These are phyloP conservation scores for Boleophthalmus pectinirostris DNA, from an alignment of 2,113 vertebrate species.

Conservation along the genomic window DNA sequence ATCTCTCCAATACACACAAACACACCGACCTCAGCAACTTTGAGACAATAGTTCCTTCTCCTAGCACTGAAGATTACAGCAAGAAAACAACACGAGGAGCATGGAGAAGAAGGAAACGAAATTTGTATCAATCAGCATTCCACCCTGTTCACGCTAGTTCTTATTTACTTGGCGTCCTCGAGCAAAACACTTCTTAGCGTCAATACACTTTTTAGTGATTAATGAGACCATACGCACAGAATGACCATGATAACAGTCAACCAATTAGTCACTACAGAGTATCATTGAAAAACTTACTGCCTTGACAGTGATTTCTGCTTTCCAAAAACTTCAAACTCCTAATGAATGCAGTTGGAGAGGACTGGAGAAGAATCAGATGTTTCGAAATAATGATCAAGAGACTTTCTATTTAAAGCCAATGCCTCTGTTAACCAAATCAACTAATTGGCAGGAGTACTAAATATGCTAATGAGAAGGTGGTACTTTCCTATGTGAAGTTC, in stretches of 20 bases:
- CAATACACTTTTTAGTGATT: no score
- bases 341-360: neutral
- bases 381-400: conserved; percentile 2
- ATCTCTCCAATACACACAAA: conserved; percentile 24
- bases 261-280: neutral
- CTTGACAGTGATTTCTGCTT: neutral
- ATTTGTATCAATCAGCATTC: no score
- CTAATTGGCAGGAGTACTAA: conserved; percentile 13
- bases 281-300: neutral
- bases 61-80: neutral
- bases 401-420: neutral
- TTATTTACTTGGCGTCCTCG: no score
- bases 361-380: neutral
- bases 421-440: neutral
- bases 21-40: conserved; percentile 18
- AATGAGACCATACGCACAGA: no score
- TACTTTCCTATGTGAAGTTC: neutral
- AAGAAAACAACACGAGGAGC: conserved; percentile 8
- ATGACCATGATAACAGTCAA: no score
- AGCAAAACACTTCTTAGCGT: no score
- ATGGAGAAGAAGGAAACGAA: neutral
- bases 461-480: conserved; percentile 15
- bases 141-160: no score
- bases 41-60: conserved; percentile 14
- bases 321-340: neutral